These are phyloP conservation scores for Lonchura striata DNA, from an alignment of 2,113 vertebrate genomes.

Conservation along the genomic window DNA sequence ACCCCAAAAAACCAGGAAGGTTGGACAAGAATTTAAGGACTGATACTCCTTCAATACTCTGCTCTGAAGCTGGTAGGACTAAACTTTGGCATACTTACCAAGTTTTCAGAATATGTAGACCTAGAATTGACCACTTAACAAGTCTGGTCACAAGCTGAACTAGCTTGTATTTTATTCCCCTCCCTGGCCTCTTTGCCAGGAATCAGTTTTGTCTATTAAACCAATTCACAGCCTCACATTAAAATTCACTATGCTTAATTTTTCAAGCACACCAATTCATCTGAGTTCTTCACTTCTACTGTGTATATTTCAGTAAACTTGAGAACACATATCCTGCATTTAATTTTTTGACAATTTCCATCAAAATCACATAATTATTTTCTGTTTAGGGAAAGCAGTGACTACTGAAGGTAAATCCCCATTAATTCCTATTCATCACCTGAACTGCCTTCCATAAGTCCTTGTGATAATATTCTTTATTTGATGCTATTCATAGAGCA, in stretches of 20 bases:
- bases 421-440: background rate
- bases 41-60: background rate
- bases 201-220: background rate
- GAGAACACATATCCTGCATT: background rate
- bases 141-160: background rate
- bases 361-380: background rate
- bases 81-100: background rate
- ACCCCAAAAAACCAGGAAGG: rapidly evolving
- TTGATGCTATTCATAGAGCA: background rate
- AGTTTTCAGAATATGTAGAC: background rate
- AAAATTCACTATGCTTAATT: background rate
- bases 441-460: background rate
- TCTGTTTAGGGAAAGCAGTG: background rate
- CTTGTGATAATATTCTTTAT: background rate
- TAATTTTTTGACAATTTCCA: background rate
- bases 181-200: background rate
- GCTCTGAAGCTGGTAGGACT: background rate
- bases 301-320: background rate
- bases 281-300: background rate
- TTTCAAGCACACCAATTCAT: background rate
- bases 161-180: background rate
- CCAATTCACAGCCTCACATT: background rate
- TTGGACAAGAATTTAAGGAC: background rate
- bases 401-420: background rate
- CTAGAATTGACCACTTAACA: background rate